A percentile compares a stretch with the other conserved stretches of the same genome.
phyloP scores from a whole-genome alignment of 2,888 invertebrate species.

The Molanna angustata region DNA sequence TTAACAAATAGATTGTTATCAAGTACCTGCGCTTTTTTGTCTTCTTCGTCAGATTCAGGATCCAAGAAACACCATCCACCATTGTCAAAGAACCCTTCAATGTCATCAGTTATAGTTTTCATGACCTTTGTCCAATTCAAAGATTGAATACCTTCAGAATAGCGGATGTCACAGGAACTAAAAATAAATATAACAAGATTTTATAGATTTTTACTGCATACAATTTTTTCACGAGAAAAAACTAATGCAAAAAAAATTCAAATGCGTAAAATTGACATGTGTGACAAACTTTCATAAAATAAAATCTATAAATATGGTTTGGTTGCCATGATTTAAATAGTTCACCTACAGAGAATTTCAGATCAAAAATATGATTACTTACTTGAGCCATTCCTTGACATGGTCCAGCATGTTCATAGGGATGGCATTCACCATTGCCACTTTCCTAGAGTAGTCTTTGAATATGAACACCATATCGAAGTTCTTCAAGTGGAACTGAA shows the following conservation, averaged over 20 bases:
- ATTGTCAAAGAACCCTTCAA: conserved; percentile 96
- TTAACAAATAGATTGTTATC: no score
- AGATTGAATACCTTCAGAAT: conserved; percentile 97
- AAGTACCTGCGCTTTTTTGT: conserved; percentile 54
- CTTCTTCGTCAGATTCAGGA: conserved; percentile 83
- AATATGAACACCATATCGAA: conserved; percentile 99
- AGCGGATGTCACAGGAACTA: conserved; percentile 93
- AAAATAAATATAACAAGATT: conserved; percentile 32
- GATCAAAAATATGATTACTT: no score
- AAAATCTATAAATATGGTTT: no score
- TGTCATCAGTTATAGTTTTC: conserved; percentile 99
- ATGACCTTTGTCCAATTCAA: conserved; percentile 99
- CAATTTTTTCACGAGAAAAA: no score
- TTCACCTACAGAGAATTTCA: no score
- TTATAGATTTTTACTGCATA: no score
- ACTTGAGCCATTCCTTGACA: conserved; percentile 99
- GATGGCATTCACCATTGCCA: conserved; percentile 97
- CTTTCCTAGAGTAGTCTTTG: conserved; percentile 94
- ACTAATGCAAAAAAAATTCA: no score
- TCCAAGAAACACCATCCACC: conserved; percentile 99
- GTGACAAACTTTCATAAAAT: no score
- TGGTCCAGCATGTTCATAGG: conserved; percentile 99
- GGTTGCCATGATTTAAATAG: no score
- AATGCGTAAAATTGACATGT: not conserved
- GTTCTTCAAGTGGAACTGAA: conserved; percentile 97